Conservation (phyloP, 2,797 vertebrate species). For the Amblyopsis hoosieri region DNA sequence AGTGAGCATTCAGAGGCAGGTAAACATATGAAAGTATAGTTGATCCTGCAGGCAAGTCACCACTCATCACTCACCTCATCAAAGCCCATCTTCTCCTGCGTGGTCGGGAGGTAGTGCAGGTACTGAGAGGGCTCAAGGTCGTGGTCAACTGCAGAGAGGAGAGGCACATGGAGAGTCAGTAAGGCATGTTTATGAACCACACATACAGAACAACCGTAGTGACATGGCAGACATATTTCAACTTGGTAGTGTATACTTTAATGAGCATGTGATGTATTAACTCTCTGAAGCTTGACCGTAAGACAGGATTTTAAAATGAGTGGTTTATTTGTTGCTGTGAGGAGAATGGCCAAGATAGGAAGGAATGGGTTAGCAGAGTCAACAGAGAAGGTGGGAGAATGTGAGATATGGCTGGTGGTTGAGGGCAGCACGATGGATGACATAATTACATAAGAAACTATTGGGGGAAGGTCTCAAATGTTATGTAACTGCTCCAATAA, state of each 20-base stretch:
- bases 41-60: constrained; percentile 10
- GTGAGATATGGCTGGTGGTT: not conserved
- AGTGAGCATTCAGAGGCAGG: constrained; percentile 14
- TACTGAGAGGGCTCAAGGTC: constrained; percentile 84
- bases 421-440: not conserved
- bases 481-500: no score
- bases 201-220: no score
- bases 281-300: no score
- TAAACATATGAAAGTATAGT: not conserved
- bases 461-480: no score
- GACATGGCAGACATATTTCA: no score
- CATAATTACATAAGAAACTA: not conserved
- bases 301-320: not conserved
- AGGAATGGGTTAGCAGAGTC: not conserved
- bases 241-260: no score
- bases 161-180: not conserved
- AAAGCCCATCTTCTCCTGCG: constrained; percentile 88
- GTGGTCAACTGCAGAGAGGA: constrained; percentile 82
- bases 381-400: not conserved
- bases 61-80: constrained; percentile 82
- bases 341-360: not conserved
- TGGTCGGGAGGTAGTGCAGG: constrained; percentile 73
- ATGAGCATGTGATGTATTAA: no score
- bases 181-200: no score
- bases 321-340: not conserved